These are phyloP conservation scores for Suillia variegata DNA, from an alignment of 2,888 invertebrate genomes.

Conservation along the genomic window DNA sequence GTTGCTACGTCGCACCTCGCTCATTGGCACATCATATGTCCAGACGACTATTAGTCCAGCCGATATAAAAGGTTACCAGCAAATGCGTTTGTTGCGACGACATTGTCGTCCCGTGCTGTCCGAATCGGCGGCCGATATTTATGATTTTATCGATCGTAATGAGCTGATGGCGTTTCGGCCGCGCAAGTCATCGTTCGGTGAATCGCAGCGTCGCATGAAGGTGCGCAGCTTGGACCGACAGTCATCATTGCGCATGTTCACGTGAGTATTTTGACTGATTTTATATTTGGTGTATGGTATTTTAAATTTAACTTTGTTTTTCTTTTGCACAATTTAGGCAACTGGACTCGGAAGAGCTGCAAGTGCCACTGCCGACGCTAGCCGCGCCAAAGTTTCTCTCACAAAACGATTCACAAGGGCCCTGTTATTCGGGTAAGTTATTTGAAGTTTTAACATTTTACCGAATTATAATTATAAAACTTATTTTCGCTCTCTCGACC, in stretches of 20 bases:
- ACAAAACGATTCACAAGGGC: slow-evolving; percentile 56
- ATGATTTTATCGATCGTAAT: slow-evolving; percentile 61
- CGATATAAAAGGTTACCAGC: slow-evolving; percentile 78
- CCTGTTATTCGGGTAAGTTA: slow-evolving; percentile 56
- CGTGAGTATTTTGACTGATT: slow-evolving; percentile 40
- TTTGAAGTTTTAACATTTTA: not conserved
- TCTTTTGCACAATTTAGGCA: slow-evolving; percentile 35
- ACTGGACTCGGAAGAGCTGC: slow-evolving; percentile 51
- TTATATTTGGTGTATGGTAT: too few species aligned
- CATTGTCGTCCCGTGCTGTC: slow-evolving; percentile 71
- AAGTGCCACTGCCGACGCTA: slow-evolving; percentile 52
- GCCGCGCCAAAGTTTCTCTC: slow-evolving; percentile 56
- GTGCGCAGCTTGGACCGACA: slow-evolving; percentile 58
- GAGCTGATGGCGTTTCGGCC: slow-evolving; percentile 42
- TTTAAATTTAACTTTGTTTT: too few species aligned
- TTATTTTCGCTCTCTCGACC: not conserved
- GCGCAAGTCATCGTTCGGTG: slow-evolving; percentile 51
- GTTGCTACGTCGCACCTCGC: slow-evolving; percentile 49
- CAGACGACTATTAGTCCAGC: slow-evolving; percentile 69
- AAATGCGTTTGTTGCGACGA: slow-evolving; percentile 71
- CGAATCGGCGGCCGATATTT: slow-evolving; percentile 67
- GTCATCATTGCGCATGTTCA: slow-evolving; percentile 46
- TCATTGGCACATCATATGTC: slow-evolving; percentile 50
- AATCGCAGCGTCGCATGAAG: slow-evolving; percentile 54
- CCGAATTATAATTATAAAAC: not conserved